phyloP scores from a whole-genome alignment of 2,888 invertebrate species.

The Aphodius granarius region DNA sequence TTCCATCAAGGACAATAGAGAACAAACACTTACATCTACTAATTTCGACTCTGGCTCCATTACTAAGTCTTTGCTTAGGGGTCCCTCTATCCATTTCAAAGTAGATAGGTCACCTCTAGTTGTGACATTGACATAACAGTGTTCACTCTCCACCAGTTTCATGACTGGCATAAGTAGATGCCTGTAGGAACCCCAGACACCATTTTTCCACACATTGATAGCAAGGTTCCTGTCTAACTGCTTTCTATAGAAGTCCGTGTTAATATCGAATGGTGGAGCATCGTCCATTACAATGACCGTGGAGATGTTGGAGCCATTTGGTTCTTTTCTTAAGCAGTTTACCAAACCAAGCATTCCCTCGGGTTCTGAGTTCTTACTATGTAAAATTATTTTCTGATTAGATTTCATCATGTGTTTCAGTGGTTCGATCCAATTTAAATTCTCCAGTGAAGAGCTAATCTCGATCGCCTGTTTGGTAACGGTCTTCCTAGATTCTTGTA shows the following conservation, averaged over 20 bases:
- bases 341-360: slow-evolving; percentile 86
- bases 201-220: slow-evolving; percentile 72
- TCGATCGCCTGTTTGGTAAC: neutral
- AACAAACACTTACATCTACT: slow-evolving; percentile 15
- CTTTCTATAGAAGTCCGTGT: slow-evolving; percentile 64
- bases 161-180: slow-evolving; percentile 25
- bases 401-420: slow-evolving; percentile 35
- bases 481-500: neutral
- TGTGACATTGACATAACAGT: slow-evolving; percentile 78
- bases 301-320: slow-evolving; percentile 52
- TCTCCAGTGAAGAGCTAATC: neutral
- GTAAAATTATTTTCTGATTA: slow-evolving; percentile 58
- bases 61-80: neutral
- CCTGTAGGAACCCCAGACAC: slow-evolving; percentile 53
- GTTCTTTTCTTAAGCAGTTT: slow-evolving; percentile 76
- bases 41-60: slow-evolving; percentile 26
- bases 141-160: slow-evolving; percentile 79
- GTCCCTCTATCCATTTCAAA: slow-evolving; percentile 80
- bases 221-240: slow-evolving; percentile 73
- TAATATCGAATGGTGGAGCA: slow-evolving; percentile 67
- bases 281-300: slow-evolving; percentile 61
- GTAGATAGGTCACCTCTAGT: slow-evolving; percentile 86
- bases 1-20: neutral
- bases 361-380: slow-evolving; percentile 64
- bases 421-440: neutral